Evolutionary conservation across 1,140 invertebrate species (phyloP).

Genomic region (Lepeophtheirus salmonis): DNA sequence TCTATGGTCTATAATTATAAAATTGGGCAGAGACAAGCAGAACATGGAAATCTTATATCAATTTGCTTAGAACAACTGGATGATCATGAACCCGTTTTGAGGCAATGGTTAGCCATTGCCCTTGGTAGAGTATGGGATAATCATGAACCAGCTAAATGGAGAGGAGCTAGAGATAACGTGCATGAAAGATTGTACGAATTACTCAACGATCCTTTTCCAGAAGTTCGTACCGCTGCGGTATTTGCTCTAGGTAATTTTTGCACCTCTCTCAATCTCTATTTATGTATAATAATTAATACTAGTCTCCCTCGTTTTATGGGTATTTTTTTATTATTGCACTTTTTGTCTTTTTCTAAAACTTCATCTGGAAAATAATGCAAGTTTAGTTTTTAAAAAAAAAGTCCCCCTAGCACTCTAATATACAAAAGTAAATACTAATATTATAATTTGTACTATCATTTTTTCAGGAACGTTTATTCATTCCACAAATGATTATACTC

Average conservation of each 20-base stretch:
- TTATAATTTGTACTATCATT: too few relatives aligned
- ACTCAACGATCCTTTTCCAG: slow-evolving; percentile 56
- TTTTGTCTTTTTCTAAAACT: too few relatives aligned
- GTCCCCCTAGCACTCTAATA: too few relatives aligned
- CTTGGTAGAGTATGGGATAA: slow-evolving; percentile 83
- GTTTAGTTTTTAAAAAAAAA: too few relatives aligned
- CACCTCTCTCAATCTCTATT: too few relatives aligned
- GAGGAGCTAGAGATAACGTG: slow-evolving; percentile 78
- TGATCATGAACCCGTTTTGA: slow-evolving; percentile 41
- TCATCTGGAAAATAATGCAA: too few relatives aligned
- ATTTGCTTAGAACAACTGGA: slow-evolving; percentile 54
- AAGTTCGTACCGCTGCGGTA: slow-evolving; percentile 72
- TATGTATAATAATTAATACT: too few relatives aligned
- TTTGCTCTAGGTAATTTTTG: slow-evolving; percentile 82
- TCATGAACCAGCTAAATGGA: slow-evolving; percentile 82
- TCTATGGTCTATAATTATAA: slow-evolving; percentile 75
- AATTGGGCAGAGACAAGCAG: slow-evolving; percentile 51
- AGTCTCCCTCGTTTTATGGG: too few relatives aligned
- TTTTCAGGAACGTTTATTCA: too few relatives aligned
- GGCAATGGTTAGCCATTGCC: slow-evolving; percentile 81
- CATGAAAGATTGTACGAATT: slow-evolving; percentile 77
- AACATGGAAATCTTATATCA: slow-evolving; percentile 55
- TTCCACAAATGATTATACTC: slow-evolving; percentile 47
- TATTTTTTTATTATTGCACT: too few relatives aligned
- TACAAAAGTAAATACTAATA: too few relatives aligned